These are phyloP conservation scores for Crenichthys baileyi DNA, from an alignment of 2,797 vertebrate species.

Conservation along the genomic window DNA sequence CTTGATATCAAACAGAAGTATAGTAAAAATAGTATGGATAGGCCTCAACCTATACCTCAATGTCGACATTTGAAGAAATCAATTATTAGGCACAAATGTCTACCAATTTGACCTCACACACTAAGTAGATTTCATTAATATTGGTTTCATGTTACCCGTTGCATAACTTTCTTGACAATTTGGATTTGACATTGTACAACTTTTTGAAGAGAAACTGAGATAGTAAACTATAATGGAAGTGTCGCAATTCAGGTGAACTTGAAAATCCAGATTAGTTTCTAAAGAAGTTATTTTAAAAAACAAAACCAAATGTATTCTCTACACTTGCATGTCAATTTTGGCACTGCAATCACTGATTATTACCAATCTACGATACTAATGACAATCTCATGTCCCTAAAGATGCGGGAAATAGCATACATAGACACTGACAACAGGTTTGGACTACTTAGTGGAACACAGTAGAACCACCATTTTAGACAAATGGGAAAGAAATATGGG, in stretches of 20 bases:
- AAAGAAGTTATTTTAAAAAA: slow-evolving; percentile 32
- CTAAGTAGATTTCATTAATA: background rate
- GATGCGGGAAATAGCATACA: slow-evolving; percentile 49
- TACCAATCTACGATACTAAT: slow-evolving; percentile 45
- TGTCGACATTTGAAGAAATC: slow-evolving; percentile 40
- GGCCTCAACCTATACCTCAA: slow-evolving; percentile 18
- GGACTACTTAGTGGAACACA: slow-evolving; percentile 51
- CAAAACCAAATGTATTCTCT: slow-evolving; percentile 46
- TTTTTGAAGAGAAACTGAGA: background rate
- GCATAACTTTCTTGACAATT: background rate
- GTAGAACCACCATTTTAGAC: slow-evolving; percentile 54
- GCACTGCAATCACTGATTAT: slow-evolving; percentile 67
- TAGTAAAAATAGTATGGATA: slow-evolving; percentile 5
- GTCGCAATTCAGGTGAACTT: slow-evolving; percentile 12
- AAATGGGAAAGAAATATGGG: slow-evolving; percentile 35
- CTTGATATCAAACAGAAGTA: slow-evolving; percentile 31
- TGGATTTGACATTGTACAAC: slow-evolving; percentile 14
- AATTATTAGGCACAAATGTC: slow-evolving; percentile 11
- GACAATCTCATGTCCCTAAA: slow-evolving; percentile 45
- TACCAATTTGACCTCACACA: slow-evolving; percentile 22
- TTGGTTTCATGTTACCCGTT: slow-evolving; percentile 17
- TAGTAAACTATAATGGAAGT: background rate
- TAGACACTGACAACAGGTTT: slow-evolving; percentile 59
- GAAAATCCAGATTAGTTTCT: background rate
- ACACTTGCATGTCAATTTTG: slow-evolving; percentile 65